Evolutionary conservation across 2,113 vertebrate species (phyloP).

Genomic region (Megaceryle maxima): DNA sequence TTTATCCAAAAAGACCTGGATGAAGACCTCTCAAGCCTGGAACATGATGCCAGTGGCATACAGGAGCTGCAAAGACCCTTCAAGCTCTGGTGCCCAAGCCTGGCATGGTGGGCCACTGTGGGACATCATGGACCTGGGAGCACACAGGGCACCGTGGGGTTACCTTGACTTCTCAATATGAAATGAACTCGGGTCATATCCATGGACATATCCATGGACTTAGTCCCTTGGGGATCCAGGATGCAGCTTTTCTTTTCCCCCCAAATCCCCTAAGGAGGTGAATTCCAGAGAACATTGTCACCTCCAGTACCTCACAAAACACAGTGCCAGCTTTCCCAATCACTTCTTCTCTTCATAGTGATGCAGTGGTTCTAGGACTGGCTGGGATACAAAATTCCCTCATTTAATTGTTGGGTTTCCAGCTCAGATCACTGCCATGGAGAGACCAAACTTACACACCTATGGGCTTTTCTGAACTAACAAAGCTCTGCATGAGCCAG

Average conservation of each 20-base stretch:
- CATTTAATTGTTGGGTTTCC: background rate
- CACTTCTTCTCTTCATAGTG: background rate
- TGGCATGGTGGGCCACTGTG: background rate
- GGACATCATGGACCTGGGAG: background rate
- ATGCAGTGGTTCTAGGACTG: background rate
- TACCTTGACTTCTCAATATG: background rate
- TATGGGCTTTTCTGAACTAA: background rate
- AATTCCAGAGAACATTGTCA: background rate
- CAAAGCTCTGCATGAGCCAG: background rate
- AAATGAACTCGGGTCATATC: background rate
- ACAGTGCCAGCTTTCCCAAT: background rate
- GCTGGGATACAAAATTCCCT: background rate
- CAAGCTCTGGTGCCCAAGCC: background rate
- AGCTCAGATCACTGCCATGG: background rate
- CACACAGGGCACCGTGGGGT: rapidly evolving
- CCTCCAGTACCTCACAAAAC: background rate
- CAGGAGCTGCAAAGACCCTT: background rate
- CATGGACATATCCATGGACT: background rate
- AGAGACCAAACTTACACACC: background rate
- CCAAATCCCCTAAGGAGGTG: background rate
- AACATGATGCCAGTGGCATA: rapidly evolving
- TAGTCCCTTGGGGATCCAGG: background rate
- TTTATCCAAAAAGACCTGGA: background rate
- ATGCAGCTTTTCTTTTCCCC: background rate
- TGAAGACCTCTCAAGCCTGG: background rate